Evolutionary conservation across 2,888 invertebrate species (phyloP), one percentile per base, ranked within the genome.

Genomic region (Zeuzera pyrina): DNA sequence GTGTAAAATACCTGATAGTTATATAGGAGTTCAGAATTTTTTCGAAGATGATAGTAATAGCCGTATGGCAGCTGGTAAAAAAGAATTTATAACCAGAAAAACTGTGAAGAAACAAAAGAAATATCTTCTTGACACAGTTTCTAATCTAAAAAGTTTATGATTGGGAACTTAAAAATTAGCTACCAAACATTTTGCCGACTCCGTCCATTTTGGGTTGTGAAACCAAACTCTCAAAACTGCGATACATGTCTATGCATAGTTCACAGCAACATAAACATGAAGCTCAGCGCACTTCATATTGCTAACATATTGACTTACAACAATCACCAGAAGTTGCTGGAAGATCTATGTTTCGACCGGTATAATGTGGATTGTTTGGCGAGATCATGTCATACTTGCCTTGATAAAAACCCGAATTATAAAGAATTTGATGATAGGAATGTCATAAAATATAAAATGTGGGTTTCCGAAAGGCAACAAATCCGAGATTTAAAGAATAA

Each of bases 1-100:
- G n/a, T n/a, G n/a, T n/a, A n/a, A n/a, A n/a, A n/a, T n/a, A n/a
- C n/a, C n/a, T n/a, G n/a, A n/a, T n/a, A n/a, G n/a, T n/a, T n/a
- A n/a, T n/a, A n/a, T n/a, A n/a, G 36, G 31, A 16, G 41, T 44
- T 30, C 40, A 23, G 31, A 33, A 19, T 2, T 52, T 49, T 29
- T 49, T 39, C 36, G 50, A 54, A 43, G 36, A 49, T 36, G 47
- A 53, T 48, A 36, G 39, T 15, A 50, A 52, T 31, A 49, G 46
- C 33, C 26, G 50, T 35, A 24, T 49, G 30, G 38, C 41, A 12
- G 38, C 49, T 35, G 52, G 54, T 15, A 55, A 52, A 44, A 41
- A 41, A 16, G 52, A 54, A 35, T 49, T 33, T 33, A 15, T 50
- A 14, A 49, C 46, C 19, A 40, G 39, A 43, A 49, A 49, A 7